Evolutionary conservation across 2,888 invertebrate species (phyloP).

Genomic region (Lasioglossum vierecki): DNA sequence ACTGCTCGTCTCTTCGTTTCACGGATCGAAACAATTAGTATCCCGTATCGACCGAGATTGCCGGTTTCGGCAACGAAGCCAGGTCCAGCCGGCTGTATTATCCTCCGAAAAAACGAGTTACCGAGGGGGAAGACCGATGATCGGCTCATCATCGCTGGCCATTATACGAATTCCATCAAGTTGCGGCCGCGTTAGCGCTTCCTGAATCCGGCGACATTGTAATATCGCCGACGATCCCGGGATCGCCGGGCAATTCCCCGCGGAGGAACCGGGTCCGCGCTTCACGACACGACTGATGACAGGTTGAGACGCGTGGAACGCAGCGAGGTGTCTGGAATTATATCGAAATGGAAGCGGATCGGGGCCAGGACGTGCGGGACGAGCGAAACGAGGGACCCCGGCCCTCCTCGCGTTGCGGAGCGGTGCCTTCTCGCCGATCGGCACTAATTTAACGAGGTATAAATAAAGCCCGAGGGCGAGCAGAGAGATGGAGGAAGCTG

Average conservation of each 20-base stretch:
- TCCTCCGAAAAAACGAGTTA: not conserved
- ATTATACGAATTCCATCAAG: constrained; percentile 30
- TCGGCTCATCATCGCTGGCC: constrained; percentile 11
- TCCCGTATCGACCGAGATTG: not conserved
- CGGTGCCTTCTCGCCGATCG: constrained; percentile 70
- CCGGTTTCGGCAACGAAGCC: not conserved
- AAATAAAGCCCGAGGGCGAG: constrained; percentile 74
- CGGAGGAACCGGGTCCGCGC: not conserved
- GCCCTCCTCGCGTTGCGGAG: constrained; percentile 60
- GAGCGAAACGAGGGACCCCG: constrained; percentile 46
- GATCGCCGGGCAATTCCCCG: not conserved
- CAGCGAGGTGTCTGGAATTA: constrained; percentile 66
- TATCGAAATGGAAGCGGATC: constrained; percentile 62
- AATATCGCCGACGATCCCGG: constrained; percentile 32
- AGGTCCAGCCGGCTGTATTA: not conserved
- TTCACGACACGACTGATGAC: constrained; percentile 52
- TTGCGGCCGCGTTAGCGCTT: constrained; percentile 21
- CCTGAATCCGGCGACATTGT: constrained; percentile 24
- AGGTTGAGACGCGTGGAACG: constrained; percentile 68
- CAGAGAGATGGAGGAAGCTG: constrained; percentile 59
- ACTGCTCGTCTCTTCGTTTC: not conserved
- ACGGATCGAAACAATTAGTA: not conserved
- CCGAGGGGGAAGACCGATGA: not conserved
- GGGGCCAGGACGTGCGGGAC: constrained; percentile 43
- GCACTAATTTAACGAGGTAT: constrained; percentile 81